Conservation (phyloP, 2,888 invertebrate genomes). For the Sceliomorpha sp. region DNA sequence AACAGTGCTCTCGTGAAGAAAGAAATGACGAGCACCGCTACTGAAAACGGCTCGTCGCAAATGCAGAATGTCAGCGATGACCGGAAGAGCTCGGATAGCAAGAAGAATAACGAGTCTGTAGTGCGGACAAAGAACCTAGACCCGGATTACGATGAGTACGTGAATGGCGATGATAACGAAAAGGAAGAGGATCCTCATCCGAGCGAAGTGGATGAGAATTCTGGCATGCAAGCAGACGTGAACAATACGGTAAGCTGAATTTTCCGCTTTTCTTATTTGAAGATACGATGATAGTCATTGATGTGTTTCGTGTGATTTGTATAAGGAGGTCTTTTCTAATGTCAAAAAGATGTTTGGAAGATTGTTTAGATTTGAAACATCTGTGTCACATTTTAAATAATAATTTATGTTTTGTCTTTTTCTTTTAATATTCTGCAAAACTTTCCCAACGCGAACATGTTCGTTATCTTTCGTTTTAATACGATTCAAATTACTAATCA, state of each 20-base stretch:
- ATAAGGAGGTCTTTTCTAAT: too few relatives aligned
- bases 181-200: conserved; percentile 65
- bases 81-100: conserved; percentile 39
- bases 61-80: conserved; percentile 29
- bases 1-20: conserved; percentile 14
- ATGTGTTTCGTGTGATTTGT: too few relatives aligned
- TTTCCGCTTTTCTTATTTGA: too few relatives aligned
- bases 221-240: conserved; percentile 69
- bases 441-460: conserved; percentile 25
- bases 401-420: neutral
- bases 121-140: conserved; percentile 67
- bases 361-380: too few relatives aligned
- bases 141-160: conserved; percentile 72
- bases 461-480: conserved; percentile 21
- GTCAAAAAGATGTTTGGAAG: too few relatives aligned
- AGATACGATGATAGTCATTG: too few relatives aligned
- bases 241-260: conserved; percentile 72
- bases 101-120: conserved; percentile 46
- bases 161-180: conserved; percentile 65
- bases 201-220: conserved; percentile 61
- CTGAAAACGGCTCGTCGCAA: conserved; percentile 18
- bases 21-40: neutral
- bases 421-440: neutral
- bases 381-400: too few relatives aligned
- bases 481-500: conserved; percentile 14